Evolutionary conservation across 2,888 invertebrate genomes (phyloP).

Genomic region (Scaptomyza parva): DNA sequence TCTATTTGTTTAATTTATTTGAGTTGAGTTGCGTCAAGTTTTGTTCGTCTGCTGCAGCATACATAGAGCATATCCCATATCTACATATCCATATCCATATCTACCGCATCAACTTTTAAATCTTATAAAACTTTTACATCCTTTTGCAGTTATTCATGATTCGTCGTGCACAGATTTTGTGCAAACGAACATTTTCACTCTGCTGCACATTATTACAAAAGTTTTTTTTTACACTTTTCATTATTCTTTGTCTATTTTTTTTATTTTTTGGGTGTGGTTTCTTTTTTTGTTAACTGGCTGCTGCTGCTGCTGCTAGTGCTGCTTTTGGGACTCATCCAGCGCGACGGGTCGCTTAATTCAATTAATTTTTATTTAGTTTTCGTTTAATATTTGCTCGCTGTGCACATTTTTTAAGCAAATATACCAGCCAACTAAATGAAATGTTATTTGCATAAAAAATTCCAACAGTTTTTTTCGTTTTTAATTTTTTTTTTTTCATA

Average conservation of each 20-base stretch:
- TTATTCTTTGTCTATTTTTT: constrained; percentile 9
- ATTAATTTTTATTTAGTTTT: constrained; percentile 79
- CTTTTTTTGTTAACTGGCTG: constrained; percentile 15
- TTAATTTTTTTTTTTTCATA: constrained; percentile 29
- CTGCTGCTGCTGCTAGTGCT: constrained; percentile 17
- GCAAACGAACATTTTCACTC: constrained; percentile 63
- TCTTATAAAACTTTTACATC: constrained; percentile 64
- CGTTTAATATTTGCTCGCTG: constrained; percentile 71
- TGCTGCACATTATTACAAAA: constrained; percentile 63
- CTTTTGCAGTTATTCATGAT: constrained; percentile 54
- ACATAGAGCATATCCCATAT: constrained; percentile 2
- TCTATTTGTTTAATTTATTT: constrained; percentile 27
- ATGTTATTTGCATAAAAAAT: constrained; percentile 77
- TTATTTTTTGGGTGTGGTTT: constrained; percentile 18
- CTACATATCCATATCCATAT: constrained; percentile 13
- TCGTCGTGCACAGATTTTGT: constrained; percentile 54
- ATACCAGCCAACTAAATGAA: constrained; percentile 72
- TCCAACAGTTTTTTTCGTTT: constrained; percentile 40
- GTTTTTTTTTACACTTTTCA: constrained; percentile 25
- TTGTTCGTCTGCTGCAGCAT: not conserved
- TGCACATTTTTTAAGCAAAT: constrained; percentile 74
- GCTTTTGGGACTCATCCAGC: constrained; percentile 33
- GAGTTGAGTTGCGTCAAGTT: constrained; percentile 8
- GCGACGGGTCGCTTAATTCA: constrained; percentile 70
- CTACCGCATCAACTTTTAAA: constrained; percentile 50